These are phyloP conservation scores for Malacoctenus gilli DNA, from an alignment of 2,797 vertebrate species.

Conservation along the genomic window DNA sequence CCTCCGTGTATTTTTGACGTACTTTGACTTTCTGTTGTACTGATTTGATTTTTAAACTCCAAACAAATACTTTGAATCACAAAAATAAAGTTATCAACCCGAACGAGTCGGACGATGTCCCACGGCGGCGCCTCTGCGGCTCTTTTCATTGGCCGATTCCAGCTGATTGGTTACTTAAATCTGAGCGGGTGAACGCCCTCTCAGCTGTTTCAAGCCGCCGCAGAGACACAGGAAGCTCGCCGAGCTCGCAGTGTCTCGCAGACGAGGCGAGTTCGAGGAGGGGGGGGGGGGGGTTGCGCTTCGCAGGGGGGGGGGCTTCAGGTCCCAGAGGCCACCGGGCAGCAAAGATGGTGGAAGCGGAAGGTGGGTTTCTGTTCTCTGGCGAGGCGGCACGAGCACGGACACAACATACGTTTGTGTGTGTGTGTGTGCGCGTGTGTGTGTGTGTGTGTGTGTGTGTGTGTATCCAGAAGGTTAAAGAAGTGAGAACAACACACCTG, in stretches of 20 bases:
- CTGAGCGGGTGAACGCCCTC: slow-evolving; percentile 40
- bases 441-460: slow-evolving; percentile 10
- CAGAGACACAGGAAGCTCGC: slow-evolving; percentile 59
- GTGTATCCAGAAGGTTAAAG: background rate
- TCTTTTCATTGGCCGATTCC: background rate
- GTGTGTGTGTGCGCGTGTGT: slow-evolving; percentile 12
- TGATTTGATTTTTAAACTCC: no score
- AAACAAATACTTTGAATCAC: no score
- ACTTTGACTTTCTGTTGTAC: no score
- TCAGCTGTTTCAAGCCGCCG: slow-evolving; percentile 31
- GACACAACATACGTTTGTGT: no score
- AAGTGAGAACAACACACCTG: slow-evolving; percentile 15
- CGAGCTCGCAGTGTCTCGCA: slow-evolving; percentile 25
- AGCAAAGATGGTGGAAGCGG: slow-evolving; percentile 41
- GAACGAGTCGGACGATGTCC: no score
- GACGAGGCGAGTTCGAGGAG: slow-evolving; percentile 20
- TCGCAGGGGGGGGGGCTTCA: slow-evolving; percentile 46
- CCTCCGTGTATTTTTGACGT: no score
- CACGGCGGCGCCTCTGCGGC: no score
- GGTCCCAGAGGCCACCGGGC: no score
- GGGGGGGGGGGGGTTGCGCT: slow-evolving; percentile 23
- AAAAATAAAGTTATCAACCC: background rate
- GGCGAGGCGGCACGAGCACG: no score
- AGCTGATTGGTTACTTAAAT: slow-evolving; percentile 30
- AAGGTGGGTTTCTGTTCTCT: slow-evolving; percentile 62